Evolutionary conservation across 92 coral and sea anemone genomes (phyloP).

Genomic region (Palythoa caribaeorum): DNA sequence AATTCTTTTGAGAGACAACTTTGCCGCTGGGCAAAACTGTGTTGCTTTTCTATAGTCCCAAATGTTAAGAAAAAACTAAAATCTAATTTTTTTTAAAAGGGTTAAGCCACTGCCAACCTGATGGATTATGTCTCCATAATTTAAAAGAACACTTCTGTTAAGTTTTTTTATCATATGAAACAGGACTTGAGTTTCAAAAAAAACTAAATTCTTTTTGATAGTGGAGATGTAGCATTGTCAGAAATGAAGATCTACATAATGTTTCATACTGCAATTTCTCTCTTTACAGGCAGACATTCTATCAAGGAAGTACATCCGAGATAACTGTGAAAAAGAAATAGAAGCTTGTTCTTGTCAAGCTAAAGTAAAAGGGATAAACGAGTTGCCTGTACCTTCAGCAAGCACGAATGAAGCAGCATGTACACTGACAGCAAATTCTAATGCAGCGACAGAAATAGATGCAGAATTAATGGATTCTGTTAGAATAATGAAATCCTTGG

Average conservation of each 20-base stretch:
- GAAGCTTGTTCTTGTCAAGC: slow-evolving; percentile 66
- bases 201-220: no score
- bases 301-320: slow-evolving; percentile 81
- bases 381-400: background rate
- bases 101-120: no score
- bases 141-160: no score
- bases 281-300: slow-evolving; percentile 83
- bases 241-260: background rate
- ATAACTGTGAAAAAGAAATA: slow-evolving; percentile 67
- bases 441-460: background rate
- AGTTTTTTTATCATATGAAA: no score
- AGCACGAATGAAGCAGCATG: background rate
- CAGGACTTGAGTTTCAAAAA: no score
- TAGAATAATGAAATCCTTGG: background rate
- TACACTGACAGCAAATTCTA: background rate
- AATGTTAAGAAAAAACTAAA: no score
- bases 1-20: no score
- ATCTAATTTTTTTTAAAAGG: no score
- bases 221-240: background rate
- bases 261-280: background rate
- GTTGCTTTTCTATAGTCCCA: no score
- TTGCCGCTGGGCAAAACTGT: no score
- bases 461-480: background rate
- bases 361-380: background rate
- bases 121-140: no score